These are phyloP conservation scores for Ceratothoa steindachneri DNA, from an alignment of 2,888 invertebrate species.

Conservation along the genomic window DNA sequence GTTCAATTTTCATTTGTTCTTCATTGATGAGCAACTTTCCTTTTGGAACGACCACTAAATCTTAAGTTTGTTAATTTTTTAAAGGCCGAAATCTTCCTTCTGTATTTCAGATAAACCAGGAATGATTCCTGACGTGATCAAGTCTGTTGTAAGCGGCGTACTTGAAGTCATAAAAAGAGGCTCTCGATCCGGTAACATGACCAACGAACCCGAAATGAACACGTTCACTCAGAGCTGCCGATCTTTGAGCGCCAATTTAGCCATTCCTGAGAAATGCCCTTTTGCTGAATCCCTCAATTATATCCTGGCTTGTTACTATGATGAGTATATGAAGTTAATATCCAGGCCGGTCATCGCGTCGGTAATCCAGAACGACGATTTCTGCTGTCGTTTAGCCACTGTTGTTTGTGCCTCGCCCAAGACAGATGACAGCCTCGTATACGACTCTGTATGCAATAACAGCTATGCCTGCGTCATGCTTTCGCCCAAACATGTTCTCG, in stretches of 20 bases:
- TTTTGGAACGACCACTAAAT: no score
- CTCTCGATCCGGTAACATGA: conserved; percentile 25
- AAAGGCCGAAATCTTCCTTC: no score
- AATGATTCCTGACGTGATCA: conserved; percentile 40
- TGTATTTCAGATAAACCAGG: conserved; percentile 18
- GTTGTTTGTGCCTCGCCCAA: conserved; percentile 10
- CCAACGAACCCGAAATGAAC: conserved; percentile 15
- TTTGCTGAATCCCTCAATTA: conserved; percentile 40
- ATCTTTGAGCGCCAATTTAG: conserved; percentile 24
- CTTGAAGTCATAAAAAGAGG: conserved; percentile 42
- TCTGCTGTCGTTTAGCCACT: conserved; percentile 33
- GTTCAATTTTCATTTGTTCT: no score
- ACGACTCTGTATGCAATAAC: conserved; percentile 28
- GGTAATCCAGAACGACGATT: conserved; percentile 31
- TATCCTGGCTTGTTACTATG: conserved; percentile 39
- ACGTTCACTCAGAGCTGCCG: conserved; percentile 22
- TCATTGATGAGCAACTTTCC: no score
- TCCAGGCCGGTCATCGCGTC: conserved; percentile 22
- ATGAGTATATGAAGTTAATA: conserved; percentile 37
- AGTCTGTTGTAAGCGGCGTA: conserved; percentile 37
- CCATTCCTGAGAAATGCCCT: conserved; percentile 26
- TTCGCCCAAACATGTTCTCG: conserved; percentile 41
- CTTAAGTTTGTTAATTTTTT: no score
- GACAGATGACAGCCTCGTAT: conserved; percentile 14
- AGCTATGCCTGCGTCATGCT: conserved; percentile 46